phyloP scores from a whole-genome alignment of 2,888 invertebrate species.

The Eupithecia dodoneata region DNA sequence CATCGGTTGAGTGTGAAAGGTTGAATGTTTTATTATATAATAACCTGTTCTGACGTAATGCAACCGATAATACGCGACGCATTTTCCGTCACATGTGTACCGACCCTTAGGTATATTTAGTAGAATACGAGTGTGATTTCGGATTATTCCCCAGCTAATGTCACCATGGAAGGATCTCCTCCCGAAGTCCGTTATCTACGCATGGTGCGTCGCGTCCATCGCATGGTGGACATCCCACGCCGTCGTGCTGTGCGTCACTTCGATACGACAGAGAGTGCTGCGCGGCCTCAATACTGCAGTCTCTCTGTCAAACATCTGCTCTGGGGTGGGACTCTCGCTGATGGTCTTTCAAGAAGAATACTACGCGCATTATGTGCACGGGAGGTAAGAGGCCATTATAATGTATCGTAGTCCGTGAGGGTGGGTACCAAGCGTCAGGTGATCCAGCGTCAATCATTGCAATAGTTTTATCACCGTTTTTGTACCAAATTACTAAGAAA shows the following conservation, averaged over 20 bases:
- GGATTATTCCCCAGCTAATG: constrained; percentile 54
- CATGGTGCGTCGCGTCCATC: constrained; percentile 62
- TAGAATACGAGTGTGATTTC: background rate
- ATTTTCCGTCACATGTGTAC: too few relatives aligned
- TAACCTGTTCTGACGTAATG: too few relatives aligned
- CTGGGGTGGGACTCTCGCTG: constrained; percentile 65
- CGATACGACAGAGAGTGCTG: constrained; percentile 51
- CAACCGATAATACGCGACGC: too few relatives aligned
- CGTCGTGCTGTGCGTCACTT: constrained; percentile 49
- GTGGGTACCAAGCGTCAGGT: too few relatives aligned
- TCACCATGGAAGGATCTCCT: constrained; percentile 57
- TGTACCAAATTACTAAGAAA: too few relatives aligned
- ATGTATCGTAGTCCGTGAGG: too few relatives aligned
- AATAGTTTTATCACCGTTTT: too few relatives aligned
- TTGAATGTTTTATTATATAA: too few relatives aligned
- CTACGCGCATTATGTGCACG: constrained; percentile 77
- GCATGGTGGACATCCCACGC: constrained; percentile 70
- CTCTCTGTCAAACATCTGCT: constrained; percentile 52
- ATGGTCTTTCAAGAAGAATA: constrained; percentile 73
- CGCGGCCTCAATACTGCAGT: constrained; percentile 45
- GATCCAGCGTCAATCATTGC: too few relatives aligned
- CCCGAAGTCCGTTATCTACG: constrained; percentile 63
- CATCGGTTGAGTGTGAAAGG: too few relatives aligned
- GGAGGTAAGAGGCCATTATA: constrained; percentile 58
- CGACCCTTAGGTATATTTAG: too few relatives aligned